Conservation (phyloP, 92 coral and sea anemone species). For the Plumapathes pennacea region DNA sequence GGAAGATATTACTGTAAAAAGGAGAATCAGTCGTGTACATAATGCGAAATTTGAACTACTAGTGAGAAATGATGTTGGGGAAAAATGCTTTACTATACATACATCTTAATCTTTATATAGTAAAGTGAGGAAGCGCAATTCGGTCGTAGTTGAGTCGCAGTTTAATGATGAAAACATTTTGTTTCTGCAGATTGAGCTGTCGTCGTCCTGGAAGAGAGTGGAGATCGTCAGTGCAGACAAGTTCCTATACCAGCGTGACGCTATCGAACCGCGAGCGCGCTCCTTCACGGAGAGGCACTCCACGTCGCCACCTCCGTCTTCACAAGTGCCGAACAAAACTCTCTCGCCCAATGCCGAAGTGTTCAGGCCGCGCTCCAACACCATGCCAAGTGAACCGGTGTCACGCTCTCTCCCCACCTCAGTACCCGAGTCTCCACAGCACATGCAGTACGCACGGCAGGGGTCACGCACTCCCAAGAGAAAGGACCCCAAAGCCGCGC, state of each 20-base stretch:
- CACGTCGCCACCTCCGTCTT: conserved; percentile 35
- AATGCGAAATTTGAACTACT: no score
- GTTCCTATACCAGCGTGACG: conserved; percentile 81
- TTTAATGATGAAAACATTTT: no score
- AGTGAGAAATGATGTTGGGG: no score
- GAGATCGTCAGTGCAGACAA: conserved; percentile 89
- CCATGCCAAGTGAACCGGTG: conserved; percentile 68
- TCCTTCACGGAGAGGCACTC: conserved; percentile 62
- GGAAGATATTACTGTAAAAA: no score
- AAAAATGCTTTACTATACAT: no score
- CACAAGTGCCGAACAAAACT: conserved; percentile 53
- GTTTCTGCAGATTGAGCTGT: conserved; percentile 72
- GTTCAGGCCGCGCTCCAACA: conserved; percentile 93
- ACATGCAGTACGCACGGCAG: conserved; percentile 47
- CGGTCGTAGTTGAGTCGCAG: no score
- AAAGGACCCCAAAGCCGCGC: conserved; percentile 90
- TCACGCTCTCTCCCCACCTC: conserved; percentile 90
- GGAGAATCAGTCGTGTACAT: no score
- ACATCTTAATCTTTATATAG: no score
- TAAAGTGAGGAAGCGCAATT: no score
- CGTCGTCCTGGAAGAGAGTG: conserved; percentile 96
- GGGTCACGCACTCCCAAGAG: conserved; percentile 98
- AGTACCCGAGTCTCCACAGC: conserved; percentile 78
- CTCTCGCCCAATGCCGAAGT: conserved; percentile 96
- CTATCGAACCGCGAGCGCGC: conserved; percentile 76